phyloP scores from a whole-genome alignment of 2,888 invertebrate species.

The Acleris sparsana region DNA sequence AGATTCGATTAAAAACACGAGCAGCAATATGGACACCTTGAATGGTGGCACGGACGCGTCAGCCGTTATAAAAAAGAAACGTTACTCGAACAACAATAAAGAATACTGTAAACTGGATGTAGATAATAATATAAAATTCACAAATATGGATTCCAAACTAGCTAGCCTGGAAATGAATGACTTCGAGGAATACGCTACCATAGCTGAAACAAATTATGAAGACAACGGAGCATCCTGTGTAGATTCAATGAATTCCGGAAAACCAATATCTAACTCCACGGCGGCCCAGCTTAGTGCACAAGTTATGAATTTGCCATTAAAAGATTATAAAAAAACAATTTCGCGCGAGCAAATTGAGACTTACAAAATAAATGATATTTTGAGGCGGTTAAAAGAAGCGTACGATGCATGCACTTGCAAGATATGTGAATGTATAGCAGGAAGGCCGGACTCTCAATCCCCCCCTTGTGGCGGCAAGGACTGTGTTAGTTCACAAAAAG shows the following conservation, averaged over 20 bases:
- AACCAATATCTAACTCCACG: constrained; percentile 40
- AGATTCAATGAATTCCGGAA: constrained; percentile 28
- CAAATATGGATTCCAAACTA: too few relatives aligned
- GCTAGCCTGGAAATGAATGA: not conserved
- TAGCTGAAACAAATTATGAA: not conserved
- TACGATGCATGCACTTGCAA: constrained; percentile 70
- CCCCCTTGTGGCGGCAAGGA: constrained; percentile 36
- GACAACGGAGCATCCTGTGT: not conserved
- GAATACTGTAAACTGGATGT: not conserved
- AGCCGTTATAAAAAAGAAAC: too few relatives aligned
- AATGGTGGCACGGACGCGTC: too few relatives aligned
- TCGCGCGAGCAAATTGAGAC: constrained; percentile 10
- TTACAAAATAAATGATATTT: constrained; percentile 51
- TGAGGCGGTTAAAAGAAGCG: constrained; percentile 60
- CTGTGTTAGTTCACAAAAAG: constrained; percentile 24
- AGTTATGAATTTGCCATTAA: constrained; percentile 55
- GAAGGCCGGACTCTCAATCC: constrained; percentile 36
- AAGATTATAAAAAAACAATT: constrained; percentile 48
- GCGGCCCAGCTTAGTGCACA: constrained; percentile 57
- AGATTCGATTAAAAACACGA: not conserved
- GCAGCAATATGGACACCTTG: not conserved
- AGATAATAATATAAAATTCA: not conserved
- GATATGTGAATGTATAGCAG: constrained; percentile 64
- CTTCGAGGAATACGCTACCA: not conserved
- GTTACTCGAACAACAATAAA: not conserved